Conservation (phyloP, 2,113 vertebrate genomes). For the Anguilla rostrata region DNA sequence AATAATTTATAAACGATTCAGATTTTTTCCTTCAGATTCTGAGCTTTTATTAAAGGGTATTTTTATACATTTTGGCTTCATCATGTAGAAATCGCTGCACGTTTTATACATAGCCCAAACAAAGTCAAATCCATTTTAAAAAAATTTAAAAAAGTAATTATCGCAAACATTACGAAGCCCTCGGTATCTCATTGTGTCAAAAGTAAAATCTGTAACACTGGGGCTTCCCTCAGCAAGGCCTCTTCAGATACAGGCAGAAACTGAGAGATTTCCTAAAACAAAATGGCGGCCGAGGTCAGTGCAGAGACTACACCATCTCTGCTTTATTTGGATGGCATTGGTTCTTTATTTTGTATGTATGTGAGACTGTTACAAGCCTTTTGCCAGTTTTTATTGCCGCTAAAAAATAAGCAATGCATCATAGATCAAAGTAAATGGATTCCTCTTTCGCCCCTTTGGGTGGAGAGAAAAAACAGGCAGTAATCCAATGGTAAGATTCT, state of each 20-base stretch:
- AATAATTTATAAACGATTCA: too few species aligned
- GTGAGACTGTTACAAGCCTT: background rate
- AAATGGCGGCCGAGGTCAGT: background rate
- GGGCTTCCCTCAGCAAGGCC: background rate
- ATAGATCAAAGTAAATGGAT: background rate
- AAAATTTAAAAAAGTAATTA: too few species aligned
- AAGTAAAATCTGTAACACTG: background rate
- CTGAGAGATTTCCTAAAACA: constrained; percentile 19
- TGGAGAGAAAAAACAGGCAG: background rate
- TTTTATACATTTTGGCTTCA: too few species aligned
- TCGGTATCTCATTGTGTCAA: too few species aligned
- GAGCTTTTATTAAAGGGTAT: too few species aligned
- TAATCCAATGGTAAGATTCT: background rate
- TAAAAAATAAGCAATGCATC: background rate
- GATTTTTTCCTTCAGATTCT: too few species aligned
- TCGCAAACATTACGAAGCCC: too few species aligned
- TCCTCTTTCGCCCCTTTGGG: background rate
- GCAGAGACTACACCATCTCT: background rate
- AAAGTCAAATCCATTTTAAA: too few species aligned
- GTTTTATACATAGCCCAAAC: too few species aligned
- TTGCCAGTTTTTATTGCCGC: background rate
- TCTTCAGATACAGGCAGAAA: background rate
- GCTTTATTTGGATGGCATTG: background rate
- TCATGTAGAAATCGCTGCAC: too few species aligned
- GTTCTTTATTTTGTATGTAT: background rate